Evolutionary conservation across 2,888 invertebrate species (phyloP), one percentile per base, ranked within the genome.

Genomic region (Eudemis profundana): DNA sequence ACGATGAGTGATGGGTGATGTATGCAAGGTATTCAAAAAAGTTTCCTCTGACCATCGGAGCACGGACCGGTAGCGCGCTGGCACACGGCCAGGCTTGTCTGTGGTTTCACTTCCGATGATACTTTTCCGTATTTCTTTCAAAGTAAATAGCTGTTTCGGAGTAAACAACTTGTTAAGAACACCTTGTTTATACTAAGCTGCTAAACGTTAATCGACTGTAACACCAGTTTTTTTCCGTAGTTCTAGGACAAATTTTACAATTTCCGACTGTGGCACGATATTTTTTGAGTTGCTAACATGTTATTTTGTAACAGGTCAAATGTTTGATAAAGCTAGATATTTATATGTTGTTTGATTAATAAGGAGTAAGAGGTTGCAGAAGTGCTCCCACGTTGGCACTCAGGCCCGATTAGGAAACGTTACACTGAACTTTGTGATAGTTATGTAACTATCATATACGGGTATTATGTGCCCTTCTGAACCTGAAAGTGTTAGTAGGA

Each of bases 71-170:
- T 33, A 8, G 27, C 27, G 21, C n/a, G 44, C 23, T 59, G 64
- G 64, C 57, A 19, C n/a, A 8, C 3, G 17, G 64, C 64, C 64
- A 64, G 50, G 33, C 15, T 10, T 57, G 27, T n/a, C 42, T 50
- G 50, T 51, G 54, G 47, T 53, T 51, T 40, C 56, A 57, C 64
- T 64, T 64, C 64, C 64, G 64, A 64, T 67, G 60, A 61, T 19
- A 64, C 76, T 81, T 78, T 74, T 69, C 74, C 72, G 77, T 81
- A 77, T 76, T 80, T 80, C 77, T 79, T 78, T 74, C 68, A 68
- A 73, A 73, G 70, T 66, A 69, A 67, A 73, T 57, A 38, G 27
- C 44, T 44, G 36, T 50, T 57, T 27, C 42, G 59, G 46, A 59
- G 44, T 44, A 64, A 64, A 64, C 56, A 51, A 36, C 50, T 49